These are phyloP conservation scores for Emberiza fucata DNA, from an alignment of 2,113 vertebrate genomes.

Conservation along the genomic window DNA sequence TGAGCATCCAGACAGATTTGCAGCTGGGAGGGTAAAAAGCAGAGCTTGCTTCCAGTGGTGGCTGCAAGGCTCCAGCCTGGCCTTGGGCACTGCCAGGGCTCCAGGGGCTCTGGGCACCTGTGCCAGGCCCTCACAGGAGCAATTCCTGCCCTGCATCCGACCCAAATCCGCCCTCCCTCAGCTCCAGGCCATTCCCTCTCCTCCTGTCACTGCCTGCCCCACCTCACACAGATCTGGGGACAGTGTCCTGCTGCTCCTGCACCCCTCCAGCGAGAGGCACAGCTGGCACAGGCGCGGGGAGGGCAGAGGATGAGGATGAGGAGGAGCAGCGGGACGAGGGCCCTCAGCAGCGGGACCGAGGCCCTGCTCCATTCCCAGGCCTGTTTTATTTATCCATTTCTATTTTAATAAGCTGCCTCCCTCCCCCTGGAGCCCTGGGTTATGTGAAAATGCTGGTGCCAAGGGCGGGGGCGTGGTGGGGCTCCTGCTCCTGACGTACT, in stretches of 20 bases:
- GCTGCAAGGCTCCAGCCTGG: not conserved
- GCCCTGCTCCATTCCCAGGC: slow-evolving; percentile 84
- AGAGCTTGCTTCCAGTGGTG: not conserved
- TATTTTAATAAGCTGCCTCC: slow-evolving; percentile 81
- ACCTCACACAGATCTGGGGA: fast-evolving
- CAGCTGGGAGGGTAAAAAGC: not conserved
- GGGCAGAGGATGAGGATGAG: not conserved
- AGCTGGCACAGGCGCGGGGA: fast-evolving
- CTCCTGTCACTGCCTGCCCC: not conserved
- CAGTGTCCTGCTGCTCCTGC: fast-evolving
- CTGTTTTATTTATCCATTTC: slow-evolving; percentile 83
- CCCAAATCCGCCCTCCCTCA: fast-evolving
- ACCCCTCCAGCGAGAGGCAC: fast-evolving
- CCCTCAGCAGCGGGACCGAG: slow-evolving; percentile 46
- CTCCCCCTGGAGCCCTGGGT: slow-evolving; percentile 86
- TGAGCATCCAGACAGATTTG: too few species aligned
- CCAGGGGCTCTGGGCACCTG: not conserved
- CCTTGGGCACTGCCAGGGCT: not conserved
- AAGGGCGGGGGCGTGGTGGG: slow-evolving; percentile 71
- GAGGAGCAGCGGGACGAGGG: not conserved
- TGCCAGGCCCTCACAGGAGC: not conserved
- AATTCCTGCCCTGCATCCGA: fast-evolving
- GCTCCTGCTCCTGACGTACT: slow-evolving; percentile 77
- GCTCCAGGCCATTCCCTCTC: not conserved
- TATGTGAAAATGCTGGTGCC: slow-evolving; percentile 89